Conservation (phyloP, 2,113 vertebrate species). For the Miniopterus natalensis region DNA sequence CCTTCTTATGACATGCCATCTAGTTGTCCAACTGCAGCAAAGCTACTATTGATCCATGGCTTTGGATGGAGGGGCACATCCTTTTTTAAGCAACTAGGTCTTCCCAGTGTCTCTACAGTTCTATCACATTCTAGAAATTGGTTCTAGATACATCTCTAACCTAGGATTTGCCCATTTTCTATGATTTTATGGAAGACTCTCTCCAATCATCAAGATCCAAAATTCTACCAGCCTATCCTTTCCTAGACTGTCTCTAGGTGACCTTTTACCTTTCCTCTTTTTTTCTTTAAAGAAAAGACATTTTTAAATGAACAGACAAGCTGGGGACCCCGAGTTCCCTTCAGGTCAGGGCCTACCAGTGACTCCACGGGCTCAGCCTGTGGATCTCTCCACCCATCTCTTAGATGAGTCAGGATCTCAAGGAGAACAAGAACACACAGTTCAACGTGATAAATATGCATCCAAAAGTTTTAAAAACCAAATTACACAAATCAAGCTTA, state of each 20-base stretch:
- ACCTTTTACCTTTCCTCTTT: neutral
- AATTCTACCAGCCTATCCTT: neutral
- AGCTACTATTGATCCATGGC: neutral
- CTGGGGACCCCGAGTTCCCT: accelerated
- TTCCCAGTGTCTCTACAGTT: neutral
- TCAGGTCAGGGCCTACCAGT: neutral
- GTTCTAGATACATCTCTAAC: neutral
- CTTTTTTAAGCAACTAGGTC: neutral
- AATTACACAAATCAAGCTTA: conserved; percentile 84
- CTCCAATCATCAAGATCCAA: neutral
- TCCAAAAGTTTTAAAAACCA: conserved; percentile 82
- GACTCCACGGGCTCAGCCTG: neutral
- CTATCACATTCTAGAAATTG: neutral
- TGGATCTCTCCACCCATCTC: neutral
- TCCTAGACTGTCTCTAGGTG: neutral
- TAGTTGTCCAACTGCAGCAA: neutral
- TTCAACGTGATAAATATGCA: conserved; percentile 82
- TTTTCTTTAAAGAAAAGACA: conserved; percentile 6
- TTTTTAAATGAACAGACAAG: conserved; percentile 15
- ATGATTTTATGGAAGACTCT: neutral
- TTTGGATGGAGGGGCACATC: neutral
- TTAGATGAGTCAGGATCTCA: conserved; percentile 67
- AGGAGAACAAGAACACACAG: conserved; percentile 76
- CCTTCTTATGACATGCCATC: neutral
- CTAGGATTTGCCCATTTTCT: neutral